A percentile compares a stretch with the other conserved stretches of the same genome.
phyloP scores from a whole-genome alignment of 2,888 invertebrate genomes.

The Tineola bisselliella region DNA sequence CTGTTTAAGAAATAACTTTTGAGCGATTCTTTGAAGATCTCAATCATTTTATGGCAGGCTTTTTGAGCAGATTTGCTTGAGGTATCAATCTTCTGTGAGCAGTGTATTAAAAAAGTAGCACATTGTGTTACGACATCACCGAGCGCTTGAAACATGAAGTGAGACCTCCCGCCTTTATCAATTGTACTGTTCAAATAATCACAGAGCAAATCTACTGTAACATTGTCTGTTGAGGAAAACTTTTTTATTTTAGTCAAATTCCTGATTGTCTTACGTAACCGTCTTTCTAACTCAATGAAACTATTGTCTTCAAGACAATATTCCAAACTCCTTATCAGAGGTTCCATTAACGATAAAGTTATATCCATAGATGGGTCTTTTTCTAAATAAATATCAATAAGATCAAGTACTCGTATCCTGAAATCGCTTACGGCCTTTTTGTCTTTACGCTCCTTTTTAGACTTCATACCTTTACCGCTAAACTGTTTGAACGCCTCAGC shows the following conservation, averaged over 20 bases:
- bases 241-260: constrained; percentile 69
- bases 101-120: constrained; percentile 71
- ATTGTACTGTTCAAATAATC: constrained; percentile 67
- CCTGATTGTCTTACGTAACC: constrained; percentile 71
- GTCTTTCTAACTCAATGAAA: constrained; percentile 72
- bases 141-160: constrained; percentile 73
- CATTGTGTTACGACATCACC: constrained; percentile 72
- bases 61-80: constrained; percentile 19
- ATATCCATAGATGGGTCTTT: constrained; percentile 74
- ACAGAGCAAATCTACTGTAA: constrained; percentile 61
- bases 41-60: constrained; percentile 39
- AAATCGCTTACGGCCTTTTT: constrained; percentile 77
- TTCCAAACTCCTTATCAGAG: constrained; percentile 74
- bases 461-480: constrained; percentile 59
- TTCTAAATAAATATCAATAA: constrained; percentile 78
- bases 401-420: constrained; percentile 77
- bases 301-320: constrained; percentile 75
- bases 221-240: constrained; percentile 65
- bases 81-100: constrained; percentile 61
- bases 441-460: constrained; percentile 68
- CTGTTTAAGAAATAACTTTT: constrained; percentile 71
- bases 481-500: constrained; percentile 78
- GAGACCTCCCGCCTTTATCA: constrained; percentile 71
- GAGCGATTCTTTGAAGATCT: constrained; percentile 63
- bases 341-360: constrained; percentile 74